Percentiles rank a stretch among this genome's conserved stretches.
These are phyloP conservation scores for Idaea biselata DNA, from an alignment of 2,888 invertebrate species.

Conservation along the genomic window DNA sequence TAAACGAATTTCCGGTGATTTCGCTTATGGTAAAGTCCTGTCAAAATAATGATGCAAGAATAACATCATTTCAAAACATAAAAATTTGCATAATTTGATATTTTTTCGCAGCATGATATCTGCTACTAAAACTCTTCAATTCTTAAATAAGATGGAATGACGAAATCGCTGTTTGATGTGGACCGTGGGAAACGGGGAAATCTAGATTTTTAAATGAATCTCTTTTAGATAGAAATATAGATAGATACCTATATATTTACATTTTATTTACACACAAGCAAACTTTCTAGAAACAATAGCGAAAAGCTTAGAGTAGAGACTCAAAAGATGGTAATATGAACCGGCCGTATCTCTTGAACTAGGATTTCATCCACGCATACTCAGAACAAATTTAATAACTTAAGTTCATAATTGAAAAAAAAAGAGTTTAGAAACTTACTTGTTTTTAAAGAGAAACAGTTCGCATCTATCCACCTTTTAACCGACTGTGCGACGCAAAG, in stretches of 20 bases:
- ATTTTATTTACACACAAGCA: no score
- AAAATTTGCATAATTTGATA: neutral
- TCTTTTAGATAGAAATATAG: neutral
- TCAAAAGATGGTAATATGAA: no score
- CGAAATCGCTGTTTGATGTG: neutral
- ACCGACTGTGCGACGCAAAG: no score
- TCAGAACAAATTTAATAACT: no score
- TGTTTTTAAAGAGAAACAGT: no score
- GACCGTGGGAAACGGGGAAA: neutral
- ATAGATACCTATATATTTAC: neutral
- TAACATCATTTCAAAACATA: neutral
- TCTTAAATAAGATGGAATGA: neutral
- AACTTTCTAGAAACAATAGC: no score
- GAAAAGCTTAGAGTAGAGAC: no score
- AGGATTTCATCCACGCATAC: no score
- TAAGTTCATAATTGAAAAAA: no score
- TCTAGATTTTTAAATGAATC: neutral
- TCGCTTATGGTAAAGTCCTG: neutral
- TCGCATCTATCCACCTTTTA: no score
- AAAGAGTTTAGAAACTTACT: no score
- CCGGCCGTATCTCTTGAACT: no score
- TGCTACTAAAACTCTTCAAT: neutral
- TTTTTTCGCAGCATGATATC: neutral
- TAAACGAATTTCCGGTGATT: neutral
- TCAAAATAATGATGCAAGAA: neutral